Conservation (phyloP, 2,888 invertebrate species). For the Nemotelus nigrinus region DNA sequence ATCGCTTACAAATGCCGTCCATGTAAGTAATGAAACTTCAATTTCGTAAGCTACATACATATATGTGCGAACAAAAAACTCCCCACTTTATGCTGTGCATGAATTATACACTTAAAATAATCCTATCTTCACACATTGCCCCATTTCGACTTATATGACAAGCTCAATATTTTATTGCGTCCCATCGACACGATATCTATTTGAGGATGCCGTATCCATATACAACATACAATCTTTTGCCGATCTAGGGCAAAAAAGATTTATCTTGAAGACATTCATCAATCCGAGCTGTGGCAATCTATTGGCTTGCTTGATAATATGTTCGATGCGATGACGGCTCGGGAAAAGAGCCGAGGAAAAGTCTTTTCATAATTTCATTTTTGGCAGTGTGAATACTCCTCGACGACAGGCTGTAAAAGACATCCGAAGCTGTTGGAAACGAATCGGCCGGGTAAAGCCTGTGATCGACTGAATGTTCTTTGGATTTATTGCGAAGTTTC, state of each 20-base stretch:
- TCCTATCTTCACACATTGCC: background rate
- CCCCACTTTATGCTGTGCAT: constrained; percentile 25
- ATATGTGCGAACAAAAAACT: constrained; percentile 3
- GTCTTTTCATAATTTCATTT: constrained; percentile 30
- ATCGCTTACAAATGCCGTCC: constrained; percentile 97
- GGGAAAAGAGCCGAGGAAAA: constrained; percentile 25
- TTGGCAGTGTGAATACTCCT: background rate
- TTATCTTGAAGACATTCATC: constrained; percentile 39
- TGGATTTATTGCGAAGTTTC: background rate
- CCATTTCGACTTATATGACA: background rate
- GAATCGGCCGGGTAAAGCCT: background rate
- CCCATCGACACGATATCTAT: background rate
- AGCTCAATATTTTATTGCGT: background rate
- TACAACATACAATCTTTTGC: constrained; percentile 10
- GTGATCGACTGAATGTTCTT: constrained; percentile 12
- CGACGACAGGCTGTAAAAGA: background rate
- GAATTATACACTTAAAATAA: constrained; percentile 28
- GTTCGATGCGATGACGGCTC: constrained; percentile 4
- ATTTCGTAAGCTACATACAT: background rate
- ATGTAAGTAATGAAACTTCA: constrained; percentile 74
- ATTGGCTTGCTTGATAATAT: constrained; percentile 14
- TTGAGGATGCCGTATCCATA: background rate
- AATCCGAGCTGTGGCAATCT: constrained; percentile 29
- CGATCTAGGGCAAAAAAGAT: constrained; percentile 30
- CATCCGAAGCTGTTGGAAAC: background rate